Conservation (phyloP, 2,888 invertebrate species). For the Sympetrum striolatum region DNA sequence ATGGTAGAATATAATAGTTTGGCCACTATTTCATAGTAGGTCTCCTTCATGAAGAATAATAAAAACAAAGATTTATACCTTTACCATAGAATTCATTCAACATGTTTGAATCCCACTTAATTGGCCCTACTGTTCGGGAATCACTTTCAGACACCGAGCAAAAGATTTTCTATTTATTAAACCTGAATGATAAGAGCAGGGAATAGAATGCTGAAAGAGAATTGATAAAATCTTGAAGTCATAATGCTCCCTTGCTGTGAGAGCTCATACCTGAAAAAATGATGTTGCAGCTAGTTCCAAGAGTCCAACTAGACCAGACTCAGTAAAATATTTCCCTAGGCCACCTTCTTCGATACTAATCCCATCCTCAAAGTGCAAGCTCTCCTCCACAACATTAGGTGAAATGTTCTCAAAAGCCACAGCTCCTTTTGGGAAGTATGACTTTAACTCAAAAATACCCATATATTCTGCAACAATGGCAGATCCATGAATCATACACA, state of each 20-base stretch:
- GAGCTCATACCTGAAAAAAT: neutral
- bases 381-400: neutral
- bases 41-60: too few relatives aligned
- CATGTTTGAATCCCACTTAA: too few relatives aligned
- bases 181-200: neutral
- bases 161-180: too few relatives aligned
- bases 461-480: neutral
- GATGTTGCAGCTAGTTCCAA: neutral
- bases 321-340: neutral
- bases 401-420: neutral
- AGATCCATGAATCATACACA: neutral
- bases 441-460: neutral
- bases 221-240: neutral
- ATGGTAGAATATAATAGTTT: too few relatives aligned
- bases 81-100: too few relatives aligned
- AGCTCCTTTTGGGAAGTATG: neutral
- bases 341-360: neutral
- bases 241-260: neutral
- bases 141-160: too few relatives aligned
- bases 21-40: too few relatives aligned
- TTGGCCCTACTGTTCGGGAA: too few relatives aligned
- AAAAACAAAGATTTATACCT: too few relatives aligned
- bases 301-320: neutral
- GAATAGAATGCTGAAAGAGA: neutral
- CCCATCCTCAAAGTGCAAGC: neutral